Conservation (phyloP, 2,113 vertebrate species). For the Cynopterus brachyotis region DNA sequence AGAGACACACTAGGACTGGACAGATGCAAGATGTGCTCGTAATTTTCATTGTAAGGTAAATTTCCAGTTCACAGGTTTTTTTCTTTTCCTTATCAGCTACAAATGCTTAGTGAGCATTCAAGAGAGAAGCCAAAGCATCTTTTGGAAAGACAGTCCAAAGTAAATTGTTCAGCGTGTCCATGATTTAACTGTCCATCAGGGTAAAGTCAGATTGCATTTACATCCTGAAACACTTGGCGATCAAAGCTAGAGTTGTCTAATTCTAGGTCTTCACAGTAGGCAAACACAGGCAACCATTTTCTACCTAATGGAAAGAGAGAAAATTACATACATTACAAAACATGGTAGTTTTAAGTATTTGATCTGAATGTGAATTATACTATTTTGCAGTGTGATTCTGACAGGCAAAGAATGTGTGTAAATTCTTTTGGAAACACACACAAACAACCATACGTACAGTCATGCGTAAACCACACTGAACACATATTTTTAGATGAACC, state of each 20-base stretch:
- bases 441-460: neutral
- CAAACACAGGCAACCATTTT: constrained; percentile 85
- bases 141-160: constrained; percentile 84
- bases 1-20: constrained; percentile 96
- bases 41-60: constrained; percentile 94
- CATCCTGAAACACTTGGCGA: constrained; percentile 87
- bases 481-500: neutral
- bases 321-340: constrained; percentile 73
- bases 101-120: constrained; percentile 78
- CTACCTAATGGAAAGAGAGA: constrained; percentile 83
- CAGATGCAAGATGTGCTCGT: constrained; percentile 92
- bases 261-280: constrained; percentile 83
- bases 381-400: neutral
- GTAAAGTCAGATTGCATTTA: constrained; percentile 85
- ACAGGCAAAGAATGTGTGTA: neutral
- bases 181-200: constrained; percentile 85
- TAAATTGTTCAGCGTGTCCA: constrained; percentile 86
- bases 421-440: neutral
- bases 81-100: constrained; percentile 72
- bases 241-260: constrained; percentile 55
- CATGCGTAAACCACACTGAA: neutral
- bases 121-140: constrained; percentile 82
- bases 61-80: constrained; percentile 76
- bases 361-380: neutral
- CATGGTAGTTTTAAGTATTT: constrained; percentile 44